These are phyloP conservation scores for Alouatta palliata DNA, from an alignment of 2,113 vertebrate genomes.

Conservation along the genomic window DNA sequence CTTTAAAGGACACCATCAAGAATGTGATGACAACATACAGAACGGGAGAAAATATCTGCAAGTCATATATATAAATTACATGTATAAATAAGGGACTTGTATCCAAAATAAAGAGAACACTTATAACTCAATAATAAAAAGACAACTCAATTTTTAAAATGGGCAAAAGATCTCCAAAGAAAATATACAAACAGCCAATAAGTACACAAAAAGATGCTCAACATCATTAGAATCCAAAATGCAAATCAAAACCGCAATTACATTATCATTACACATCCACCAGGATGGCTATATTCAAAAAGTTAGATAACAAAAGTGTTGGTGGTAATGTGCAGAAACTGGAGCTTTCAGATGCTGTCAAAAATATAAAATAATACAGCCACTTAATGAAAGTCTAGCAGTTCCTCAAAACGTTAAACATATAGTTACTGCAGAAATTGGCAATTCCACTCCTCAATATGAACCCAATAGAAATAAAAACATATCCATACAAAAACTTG, in stretches of 20 bases:
- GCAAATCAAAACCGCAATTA: neutral
- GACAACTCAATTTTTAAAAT: neutral
- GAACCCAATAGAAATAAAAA: slow-evolving; percentile 31
- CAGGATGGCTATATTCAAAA: neutral
- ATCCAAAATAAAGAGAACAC: neutral
- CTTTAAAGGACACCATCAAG: neutral
- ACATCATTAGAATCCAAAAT: neutral
- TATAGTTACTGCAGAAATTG: neutral
- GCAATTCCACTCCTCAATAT: neutral
- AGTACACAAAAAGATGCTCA: neutral
- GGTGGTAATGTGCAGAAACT: neutral
- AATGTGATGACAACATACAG: neutral
- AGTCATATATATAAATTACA: neutral
- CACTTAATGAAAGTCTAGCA: neutral
- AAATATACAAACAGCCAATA: neutral
- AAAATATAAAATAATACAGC: neutral
- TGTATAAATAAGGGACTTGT: neutral
- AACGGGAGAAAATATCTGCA: neutral
- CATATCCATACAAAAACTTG: neutral
- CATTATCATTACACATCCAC: neutral
- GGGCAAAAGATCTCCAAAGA: neutral
- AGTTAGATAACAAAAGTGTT: neutral
- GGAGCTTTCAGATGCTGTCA: neutral
- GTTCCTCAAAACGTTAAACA: neutral
- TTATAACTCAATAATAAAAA: slow-evolving; percentile 31